Evolutionary conservation across 2,888 invertebrate genomes (phyloP).

Genomic region (Melieria crassipennis): DNA sequence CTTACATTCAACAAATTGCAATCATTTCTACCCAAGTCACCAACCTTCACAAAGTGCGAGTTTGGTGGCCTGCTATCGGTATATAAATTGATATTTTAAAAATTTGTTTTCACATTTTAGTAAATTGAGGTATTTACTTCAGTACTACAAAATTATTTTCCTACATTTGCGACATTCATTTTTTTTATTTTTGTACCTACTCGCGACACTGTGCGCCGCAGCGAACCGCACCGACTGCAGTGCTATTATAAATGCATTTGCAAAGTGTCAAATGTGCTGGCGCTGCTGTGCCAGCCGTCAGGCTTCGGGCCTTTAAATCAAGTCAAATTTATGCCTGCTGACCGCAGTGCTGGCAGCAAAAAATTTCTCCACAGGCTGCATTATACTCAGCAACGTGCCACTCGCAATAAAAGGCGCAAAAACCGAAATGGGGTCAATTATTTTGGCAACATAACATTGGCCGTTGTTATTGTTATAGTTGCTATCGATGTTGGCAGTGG

Average conservation of each 20-base stretch:
- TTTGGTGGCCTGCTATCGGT: too few species aligned
- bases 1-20: too few species aligned
- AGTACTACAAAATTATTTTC: too few species aligned
- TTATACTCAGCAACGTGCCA: too few species aligned
- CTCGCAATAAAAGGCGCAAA: conserved; percentile 37
- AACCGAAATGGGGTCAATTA: conserved; percentile 38
- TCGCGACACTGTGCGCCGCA: too few species aligned
- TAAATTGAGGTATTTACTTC: too few species aligned
- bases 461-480: neutral
- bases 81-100: too few species aligned
- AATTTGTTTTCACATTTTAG: too few species aligned
- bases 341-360: conserved; percentile 33
- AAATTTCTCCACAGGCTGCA: conserved; percentile 16
- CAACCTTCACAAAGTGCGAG: too few species aligned
- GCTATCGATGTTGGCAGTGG: neutral
- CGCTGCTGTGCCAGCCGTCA: conserved; percentile 6
- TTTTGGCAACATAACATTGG: conserved; percentile 34
- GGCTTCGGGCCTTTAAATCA: conserved; percentile 30
- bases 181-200: too few species aligned
- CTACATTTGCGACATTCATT: too few species aligned
- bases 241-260: conserved; percentile 47
- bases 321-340: conserved; percentile 12
- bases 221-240: conserved; percentile 27
- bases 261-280: conserved; percentile 21
- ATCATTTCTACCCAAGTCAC: too few species aligned